Conservation (phyloP, 2,113 vertebrate genomes). For the Apaloderma vittatum region DNA sequence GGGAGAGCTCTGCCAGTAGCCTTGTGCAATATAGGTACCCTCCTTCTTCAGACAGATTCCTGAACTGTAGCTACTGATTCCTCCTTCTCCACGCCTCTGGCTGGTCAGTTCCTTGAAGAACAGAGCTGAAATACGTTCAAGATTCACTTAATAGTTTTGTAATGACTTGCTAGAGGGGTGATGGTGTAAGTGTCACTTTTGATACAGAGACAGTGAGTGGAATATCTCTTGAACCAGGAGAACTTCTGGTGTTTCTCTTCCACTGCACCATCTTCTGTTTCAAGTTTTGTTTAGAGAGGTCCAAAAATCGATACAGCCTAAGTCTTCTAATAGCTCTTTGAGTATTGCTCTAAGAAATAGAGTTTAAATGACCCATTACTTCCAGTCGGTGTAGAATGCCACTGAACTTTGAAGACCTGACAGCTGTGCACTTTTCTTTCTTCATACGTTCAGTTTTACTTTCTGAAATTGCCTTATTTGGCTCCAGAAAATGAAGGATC, state of each 20-base stretch:
- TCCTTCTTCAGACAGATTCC: fast-evolving
- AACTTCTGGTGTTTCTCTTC: not conserved
- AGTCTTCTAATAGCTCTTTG: not conserved
- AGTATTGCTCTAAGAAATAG: not conserved
- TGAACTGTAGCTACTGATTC: not conserved
- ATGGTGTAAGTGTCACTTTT: not conserved
- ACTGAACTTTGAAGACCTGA: not conserved
- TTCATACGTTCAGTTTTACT: not conserved
- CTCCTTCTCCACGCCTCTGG: not conserved
- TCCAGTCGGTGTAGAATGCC: not conserved
- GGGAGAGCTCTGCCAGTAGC: fast-evolving
- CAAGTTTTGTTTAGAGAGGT: not conserved
- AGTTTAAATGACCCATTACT: not conserved
- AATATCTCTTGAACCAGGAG: not conserved
- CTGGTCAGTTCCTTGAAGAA: not conserved
- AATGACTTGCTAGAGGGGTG: not conserved
- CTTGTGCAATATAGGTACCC: fast-evolving
- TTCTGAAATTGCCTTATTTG: not conserved
- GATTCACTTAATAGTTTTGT: not conserved
- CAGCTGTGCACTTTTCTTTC: not conserved
- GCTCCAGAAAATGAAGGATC: not conserved
- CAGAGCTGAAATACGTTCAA: not conserved
- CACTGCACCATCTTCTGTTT: not conserved
- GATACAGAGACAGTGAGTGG: not conserved
- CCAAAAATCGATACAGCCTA: not conserved